Evolutionary conservation across 2,113 vertebrate species (phyloP).

Genomic region (Hoplias malabaricus): DNA sequence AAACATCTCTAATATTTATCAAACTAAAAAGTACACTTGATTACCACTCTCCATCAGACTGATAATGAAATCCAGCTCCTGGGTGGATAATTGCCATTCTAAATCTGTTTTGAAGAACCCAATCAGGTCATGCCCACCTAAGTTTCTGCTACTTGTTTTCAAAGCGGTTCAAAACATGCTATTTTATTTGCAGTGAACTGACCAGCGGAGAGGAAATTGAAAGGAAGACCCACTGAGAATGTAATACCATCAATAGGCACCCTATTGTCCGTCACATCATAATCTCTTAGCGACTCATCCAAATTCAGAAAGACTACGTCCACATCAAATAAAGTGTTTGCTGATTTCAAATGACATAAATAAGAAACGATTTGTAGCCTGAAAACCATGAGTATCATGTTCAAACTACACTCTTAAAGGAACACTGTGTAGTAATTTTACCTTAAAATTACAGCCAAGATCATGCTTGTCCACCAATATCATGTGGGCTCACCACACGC

Average conservation of each 20-base stretch:
- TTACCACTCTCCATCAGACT: not conserved
- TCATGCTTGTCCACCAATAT: too few relatives aligned
- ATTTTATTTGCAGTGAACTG: not conserved
- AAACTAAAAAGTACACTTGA: too few relatives aligned
- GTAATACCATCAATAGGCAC: not conserved
- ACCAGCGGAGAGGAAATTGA: not conserved
- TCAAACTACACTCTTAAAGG: too few relatives aligned
- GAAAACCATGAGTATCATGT: too few relatives aligned
- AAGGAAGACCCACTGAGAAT: not conserved
- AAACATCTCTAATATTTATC: too few relatives aligned
- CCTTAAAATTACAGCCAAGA: too few relatives aligned
- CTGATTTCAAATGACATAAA: not conserved
- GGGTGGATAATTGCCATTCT: not conserved
- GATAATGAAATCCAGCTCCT: not conserved
- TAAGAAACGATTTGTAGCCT: not conserved
- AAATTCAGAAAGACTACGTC: not conserved
- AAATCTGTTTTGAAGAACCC: not conserved
- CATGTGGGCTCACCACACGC: too few relatives aligned
- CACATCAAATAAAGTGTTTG: not conserved
- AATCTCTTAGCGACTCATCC: not conserved
- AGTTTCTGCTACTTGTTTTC: not conserved
- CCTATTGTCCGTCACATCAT: not conserved
- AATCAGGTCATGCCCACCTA: not conserved
- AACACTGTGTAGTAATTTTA: too few relatives aligned
- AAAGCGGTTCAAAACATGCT: not conserved